phyloP scores from a whole-genome alignment of 2,797 vertebrate species.

The Taeniopygia guttata region DNA sequence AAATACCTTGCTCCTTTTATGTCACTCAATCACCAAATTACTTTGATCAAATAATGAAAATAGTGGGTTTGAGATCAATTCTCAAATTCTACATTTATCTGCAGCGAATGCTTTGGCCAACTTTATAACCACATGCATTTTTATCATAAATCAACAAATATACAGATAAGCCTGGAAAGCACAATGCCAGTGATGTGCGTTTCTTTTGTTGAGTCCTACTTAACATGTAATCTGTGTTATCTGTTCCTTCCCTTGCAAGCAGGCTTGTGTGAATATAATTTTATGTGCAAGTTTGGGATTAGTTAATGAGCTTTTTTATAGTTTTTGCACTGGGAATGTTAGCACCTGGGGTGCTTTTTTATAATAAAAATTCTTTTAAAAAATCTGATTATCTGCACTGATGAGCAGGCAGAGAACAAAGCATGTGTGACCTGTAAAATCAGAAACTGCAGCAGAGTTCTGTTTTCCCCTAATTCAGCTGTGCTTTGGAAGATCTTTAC shows the following conservation, averaged over 20 bases:
- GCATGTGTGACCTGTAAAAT: neutral
- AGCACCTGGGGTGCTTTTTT: fast-evolving
- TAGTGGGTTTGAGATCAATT: neutral
- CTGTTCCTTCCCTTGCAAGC: neutral
- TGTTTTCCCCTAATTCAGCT: neutral
- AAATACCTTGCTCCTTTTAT: neutral
- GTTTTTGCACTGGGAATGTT: neutral
- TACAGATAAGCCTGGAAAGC: neutral
- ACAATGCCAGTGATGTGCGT: neutral
- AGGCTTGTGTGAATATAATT: neutral
- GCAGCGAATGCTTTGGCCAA: neutral
- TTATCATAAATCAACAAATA: neutral
- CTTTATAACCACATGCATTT: neutral
- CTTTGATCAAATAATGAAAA: constrained; percentile 1
- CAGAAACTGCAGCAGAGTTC: neutral
- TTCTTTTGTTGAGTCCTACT: neutral
- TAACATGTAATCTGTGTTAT: neutral
- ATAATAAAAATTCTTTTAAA: neutral
- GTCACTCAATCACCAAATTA: neutral
- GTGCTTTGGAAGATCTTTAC: neutral
- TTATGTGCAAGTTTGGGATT: neutral
- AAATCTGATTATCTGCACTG: neutral
- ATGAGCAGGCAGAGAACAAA: neutral
- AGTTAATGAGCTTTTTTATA: neutral
- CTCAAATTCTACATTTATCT: neutral